Evolutionary conservation across 2,113 vertebrate species (phyloP).

Genomic region (Aplodontia rufa): DNA sequence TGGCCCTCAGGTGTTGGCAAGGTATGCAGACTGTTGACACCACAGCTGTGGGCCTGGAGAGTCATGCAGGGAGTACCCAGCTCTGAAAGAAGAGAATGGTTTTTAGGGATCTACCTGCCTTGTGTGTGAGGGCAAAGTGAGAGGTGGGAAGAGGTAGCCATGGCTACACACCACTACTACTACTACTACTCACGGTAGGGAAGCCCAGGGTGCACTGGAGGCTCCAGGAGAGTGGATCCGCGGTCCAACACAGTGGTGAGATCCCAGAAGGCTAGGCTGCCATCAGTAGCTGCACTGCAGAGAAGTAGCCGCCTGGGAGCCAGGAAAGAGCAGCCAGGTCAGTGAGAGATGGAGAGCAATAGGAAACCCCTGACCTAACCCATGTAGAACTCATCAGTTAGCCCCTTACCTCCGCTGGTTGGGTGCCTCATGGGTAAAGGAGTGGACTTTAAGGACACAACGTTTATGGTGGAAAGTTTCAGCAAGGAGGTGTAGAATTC

Average conservation of each 20-base stretch:
- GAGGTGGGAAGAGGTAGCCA: background rate
- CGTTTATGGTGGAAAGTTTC: conserved; percentile 94
- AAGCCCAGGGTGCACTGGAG: background rate
- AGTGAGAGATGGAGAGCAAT: background rate
- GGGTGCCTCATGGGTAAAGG: conserved; percentile 77
- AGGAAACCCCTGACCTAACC: rapidly evolving
- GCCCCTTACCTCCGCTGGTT: conserved; percentile 85
- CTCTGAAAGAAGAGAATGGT: conserved; percentile 52
- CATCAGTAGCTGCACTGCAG: conserved; percentile 94
- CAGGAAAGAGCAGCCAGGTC: background rate
- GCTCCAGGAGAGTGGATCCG: rapidly evolving
- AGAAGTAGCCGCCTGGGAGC: conserved; percentile 87
- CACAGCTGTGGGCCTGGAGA: conserved; percentile 90
- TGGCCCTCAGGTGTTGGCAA: conserved; percentile 58
- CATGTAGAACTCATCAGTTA: rapidly evolving
- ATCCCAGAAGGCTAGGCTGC: conserved; percentile 92
- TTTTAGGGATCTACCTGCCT: background rate
- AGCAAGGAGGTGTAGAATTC: conserved; percentile 87
- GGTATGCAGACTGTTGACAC: conserved; percentile 91
- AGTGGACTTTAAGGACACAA: conserved; percentile 93
- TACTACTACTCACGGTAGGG: conserved; percentile 77
- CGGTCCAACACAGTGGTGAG: conserved; percentile 78
- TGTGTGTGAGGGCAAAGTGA: background rate
- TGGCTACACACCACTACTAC: rapidly evolving
- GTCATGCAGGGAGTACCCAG: conserved; percentile 80